These are phyloP conservation scores for Miniopterus natalensis DNA, from an alignment of 2,113 vertebrate species.

Conservation along the genomic window DNA sequence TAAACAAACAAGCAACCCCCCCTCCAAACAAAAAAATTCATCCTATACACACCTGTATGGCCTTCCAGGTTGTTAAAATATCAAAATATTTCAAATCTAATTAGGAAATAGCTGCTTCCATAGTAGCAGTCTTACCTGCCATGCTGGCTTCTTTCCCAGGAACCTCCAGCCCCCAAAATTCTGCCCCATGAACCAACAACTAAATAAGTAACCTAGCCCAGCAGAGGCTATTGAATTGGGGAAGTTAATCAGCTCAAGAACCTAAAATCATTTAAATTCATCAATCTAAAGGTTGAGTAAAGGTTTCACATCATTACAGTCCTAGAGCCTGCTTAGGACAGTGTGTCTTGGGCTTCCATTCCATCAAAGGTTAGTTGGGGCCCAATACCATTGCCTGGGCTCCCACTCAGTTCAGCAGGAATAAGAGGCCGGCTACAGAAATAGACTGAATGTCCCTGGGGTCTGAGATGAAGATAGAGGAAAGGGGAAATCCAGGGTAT, in stretches of 20 bases:
- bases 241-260: neutral
- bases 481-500: neutral
- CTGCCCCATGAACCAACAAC: neutral
- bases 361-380: neutral
- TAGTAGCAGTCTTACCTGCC: neutral
- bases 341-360: neutral
- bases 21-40: neutral
- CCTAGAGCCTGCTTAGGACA: neutral
- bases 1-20: too few species aligned
- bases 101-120: neutral
- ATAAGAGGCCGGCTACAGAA: neutral
- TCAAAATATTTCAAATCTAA: neutral
- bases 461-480: neutral
- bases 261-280: neutral
- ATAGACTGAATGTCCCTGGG: neutral
- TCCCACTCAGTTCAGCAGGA: neutral
- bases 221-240: neutral
- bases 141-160: constrained; percentile 24
- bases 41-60: neutral
- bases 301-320: neutral
- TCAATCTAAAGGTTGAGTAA: neutral
- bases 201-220: neutral
- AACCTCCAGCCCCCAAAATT: neutral
- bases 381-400: neutral
- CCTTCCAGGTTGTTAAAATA: constrained; percentile 13